Evolutionary conservation across 2,797 vertebrate species (phyloP), one percentile per base, ranked within the genome.

Genomic region (Alosa sapidissima): DNA sequence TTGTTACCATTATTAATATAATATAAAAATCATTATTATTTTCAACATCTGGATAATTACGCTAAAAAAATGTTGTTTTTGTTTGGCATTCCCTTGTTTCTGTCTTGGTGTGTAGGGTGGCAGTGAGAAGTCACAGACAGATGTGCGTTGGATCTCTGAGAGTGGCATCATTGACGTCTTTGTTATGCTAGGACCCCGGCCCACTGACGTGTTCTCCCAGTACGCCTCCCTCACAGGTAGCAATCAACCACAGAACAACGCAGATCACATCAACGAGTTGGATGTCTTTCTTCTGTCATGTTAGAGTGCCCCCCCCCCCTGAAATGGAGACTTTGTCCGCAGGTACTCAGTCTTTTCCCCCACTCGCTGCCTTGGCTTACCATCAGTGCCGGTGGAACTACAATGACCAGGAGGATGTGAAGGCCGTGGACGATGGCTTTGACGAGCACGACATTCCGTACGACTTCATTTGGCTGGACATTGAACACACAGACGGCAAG

Each of bases 341-440:
- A 99, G 98, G 98, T 62, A 99, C 97, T 9, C 98, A 98, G 94
- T 93, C 97, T 1, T 93, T 99, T 87, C 98, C 97, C n/a, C 96
- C 98, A 0, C 92, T 98, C 5, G 93, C 97, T n/a, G 89, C 97
- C 0, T 87, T 99, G 83, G 97, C 91, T 1, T 98, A 98, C 90
- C 98, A 99, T 93, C 98, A 99, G 95, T 98, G 97, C 92, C 96
- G 98, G 88, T 99, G 98, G 98, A 99, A 99, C 90, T 99, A 99
- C 93, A 97, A 97, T 0, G 97, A 99, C 9, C 97, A 99, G 92
- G 96, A 96, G 0, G 98, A 99, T 0, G 97, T 99, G 83, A 92
- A 90, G 4, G 84, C 93, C 0, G 97, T 99, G 58, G 96, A 97
- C 81, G 89, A 90, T 0, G 97, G 97, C 8, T 98, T 99, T 0